phyloP scores from a whole-genome alignment of 2,797 vertebrate species.

The Miichthys miiuy region DNA sequence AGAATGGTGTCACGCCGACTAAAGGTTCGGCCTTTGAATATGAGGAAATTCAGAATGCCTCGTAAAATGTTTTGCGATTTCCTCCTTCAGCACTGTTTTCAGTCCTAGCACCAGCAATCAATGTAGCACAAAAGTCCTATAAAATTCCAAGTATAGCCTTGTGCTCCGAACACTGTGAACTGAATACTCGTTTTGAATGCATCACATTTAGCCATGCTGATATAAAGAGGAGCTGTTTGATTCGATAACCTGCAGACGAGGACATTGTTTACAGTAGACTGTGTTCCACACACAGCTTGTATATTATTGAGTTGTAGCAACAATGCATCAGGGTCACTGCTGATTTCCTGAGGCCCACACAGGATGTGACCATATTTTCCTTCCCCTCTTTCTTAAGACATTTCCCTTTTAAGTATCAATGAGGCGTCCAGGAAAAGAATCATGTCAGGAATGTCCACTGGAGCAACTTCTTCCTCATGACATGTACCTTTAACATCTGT shows the following conservation, averaged over 20 bases:
- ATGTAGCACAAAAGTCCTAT: neutral
- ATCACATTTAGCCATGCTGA: neutral
- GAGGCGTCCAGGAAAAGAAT: conserved; percentile 32
- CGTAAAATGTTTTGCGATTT: neutral
- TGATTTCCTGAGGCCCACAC: conserved; percentile 56
- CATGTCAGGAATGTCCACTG: conserved; percentile 19
- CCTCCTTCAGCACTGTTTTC: neutral
- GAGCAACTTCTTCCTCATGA: conserved; percentile 20
- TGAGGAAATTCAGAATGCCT: neutral
- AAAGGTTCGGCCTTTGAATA: neutral
- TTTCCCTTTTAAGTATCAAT: conserved; percentile 33
- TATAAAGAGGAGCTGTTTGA: conserved; percentile 9
- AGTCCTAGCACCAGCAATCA: neutral
- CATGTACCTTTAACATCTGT: conserved; percentile 48
- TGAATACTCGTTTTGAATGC: neutral
- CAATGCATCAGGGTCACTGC: conserved; percentile 65
- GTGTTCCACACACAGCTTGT: conserved; percentile 25
- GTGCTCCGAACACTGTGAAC: neutral
- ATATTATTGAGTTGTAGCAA: conserved; percentile 53
- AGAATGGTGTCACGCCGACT: neutral
- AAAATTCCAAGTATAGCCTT: neutral
- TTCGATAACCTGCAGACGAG: conserved; percentile 28
- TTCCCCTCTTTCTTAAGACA: conserved; percentile 57
- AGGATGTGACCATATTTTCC: conserved; percentile 62
- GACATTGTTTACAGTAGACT: conserved; percentile 30